Base-by-base conservation (phyloP, 2,113 vertebrate species). In the Gymnobelideus leadbeateri region DNA sequence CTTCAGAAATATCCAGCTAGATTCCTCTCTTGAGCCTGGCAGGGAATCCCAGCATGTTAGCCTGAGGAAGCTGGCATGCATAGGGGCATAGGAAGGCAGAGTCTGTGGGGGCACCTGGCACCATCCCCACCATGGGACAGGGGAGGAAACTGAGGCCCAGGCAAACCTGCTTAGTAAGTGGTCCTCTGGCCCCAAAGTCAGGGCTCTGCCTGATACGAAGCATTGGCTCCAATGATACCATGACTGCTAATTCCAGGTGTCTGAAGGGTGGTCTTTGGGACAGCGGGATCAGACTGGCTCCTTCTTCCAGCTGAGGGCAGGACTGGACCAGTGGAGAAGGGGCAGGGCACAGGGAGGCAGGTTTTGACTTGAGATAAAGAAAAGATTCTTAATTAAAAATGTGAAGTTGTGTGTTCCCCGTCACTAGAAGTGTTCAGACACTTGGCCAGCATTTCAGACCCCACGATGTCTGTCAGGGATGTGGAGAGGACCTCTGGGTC, bases 1-100 rank as follows among this genome's bases (percentile, higher is more conserved):
- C 98, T 98, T 98, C 98, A 97, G 95, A 98, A 98, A 97, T 97
- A 97, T 97, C 98, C 98, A 96, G 96, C 49, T 93, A 50, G 47
- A 28, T 94, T 94, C 49, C 25, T 91, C 50, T 84, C 24, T 84
- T 21, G 28, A 84, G 51, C 28, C 8, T 1, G 28, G 52, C 84
- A n/a, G 31, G n/a, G 11, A 46, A 93, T 12, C n/a, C 61, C 52
- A 47, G 61, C 53, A 25, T 3, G 14, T 3, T 31, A 43, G 21
- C 28, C 8, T 10, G 21, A 31, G 91, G 21, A 84, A 91, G n/a
- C 6, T 7, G 16, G 6, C 12, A 68, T 37, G 61, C 4, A 43
- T 37, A 77, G 12, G 37, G 14, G 37, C 57, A 37, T 5, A 19
- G 61, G 31, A 19, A 37, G 61, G 37, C 61, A 77, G 37, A 57